Percentiles rank a stretch among this genome's conserved stretches.
phyloP scores from a whole-genome alignment of 2,113 vertebrate genomes.

The Albula glossodonta region DNA sequence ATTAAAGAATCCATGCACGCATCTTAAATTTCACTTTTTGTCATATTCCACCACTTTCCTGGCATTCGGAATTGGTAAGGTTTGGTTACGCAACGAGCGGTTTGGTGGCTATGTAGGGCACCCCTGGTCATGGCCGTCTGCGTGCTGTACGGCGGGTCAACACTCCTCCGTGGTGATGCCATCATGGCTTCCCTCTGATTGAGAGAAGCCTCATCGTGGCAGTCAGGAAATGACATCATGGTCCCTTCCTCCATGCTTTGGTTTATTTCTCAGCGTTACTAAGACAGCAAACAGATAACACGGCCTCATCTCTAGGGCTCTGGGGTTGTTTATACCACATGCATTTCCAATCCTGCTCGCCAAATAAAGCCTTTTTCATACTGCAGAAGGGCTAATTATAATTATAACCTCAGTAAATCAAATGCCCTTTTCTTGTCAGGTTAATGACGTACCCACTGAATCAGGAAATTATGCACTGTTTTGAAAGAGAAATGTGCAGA shows the following conservation, averaged over 20 bases:
- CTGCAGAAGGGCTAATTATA: not conserved
- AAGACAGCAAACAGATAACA: no score
- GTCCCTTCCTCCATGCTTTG: no score
- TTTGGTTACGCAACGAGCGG: conserved; percentile 48
- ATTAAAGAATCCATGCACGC: not conserved
- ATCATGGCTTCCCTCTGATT: not conserved
- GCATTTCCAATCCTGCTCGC: not conserved
- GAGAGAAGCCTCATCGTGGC: not conserved
- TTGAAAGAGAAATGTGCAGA: no score
- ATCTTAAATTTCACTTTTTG: conserved; percentile 37
- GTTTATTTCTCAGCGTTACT: no score
- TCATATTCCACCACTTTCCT: conserved; percentile 2
- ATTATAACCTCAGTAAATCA: not conserved
- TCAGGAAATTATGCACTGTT: no score
- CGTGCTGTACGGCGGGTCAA: not conserved
- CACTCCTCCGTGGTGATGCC: not conserved
- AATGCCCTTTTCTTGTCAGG: not conserved
- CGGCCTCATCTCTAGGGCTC: not conserved
- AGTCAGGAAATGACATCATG: not conserved
- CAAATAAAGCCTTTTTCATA: not conserved
- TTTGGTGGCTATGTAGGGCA: not conserved
- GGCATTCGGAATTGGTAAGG: conserved; percentile 29
- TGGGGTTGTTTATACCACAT: not conserved
- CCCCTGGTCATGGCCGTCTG: not conserved
- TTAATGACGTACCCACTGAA: not conserved